Conservation (phyloP, 2,113 vertebrate genomes). For the Ptilorrhoa leucosticta region DNA sequence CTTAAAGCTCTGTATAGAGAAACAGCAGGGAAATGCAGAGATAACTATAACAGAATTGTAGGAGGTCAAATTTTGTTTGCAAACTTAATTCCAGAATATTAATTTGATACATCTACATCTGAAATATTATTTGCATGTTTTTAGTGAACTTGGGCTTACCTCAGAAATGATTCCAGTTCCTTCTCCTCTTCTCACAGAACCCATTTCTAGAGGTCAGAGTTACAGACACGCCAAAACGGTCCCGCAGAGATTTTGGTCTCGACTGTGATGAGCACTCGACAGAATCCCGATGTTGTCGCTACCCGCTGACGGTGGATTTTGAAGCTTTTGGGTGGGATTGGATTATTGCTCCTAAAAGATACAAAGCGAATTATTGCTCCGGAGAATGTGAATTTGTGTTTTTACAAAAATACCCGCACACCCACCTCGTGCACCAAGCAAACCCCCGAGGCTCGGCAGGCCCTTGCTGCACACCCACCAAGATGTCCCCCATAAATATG, state of each 20-base stretch:
- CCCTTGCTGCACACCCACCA: slow-evolving; percentile 96
- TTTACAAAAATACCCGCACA: slow-evolving; percentile 97
- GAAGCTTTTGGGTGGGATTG: slow-evolving; percentile 98
- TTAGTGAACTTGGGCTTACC: neutral
- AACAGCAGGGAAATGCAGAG: neutral
- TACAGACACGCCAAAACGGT: slow-evolving; percentile 86
- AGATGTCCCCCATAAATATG: slow-evolving; percentile 99
- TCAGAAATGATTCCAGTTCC: neutral
- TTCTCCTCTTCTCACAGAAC: slow-evolving; percentile 76
- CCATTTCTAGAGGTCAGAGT: slow-evolving; percentile 98
- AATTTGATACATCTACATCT: neutral
- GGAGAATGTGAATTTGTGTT: slow-evolving; percentile 98
- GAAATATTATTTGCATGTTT: neutral
- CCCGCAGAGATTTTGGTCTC: slow-evolving; percentile 87
- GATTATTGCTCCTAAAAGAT: slow-evolving; percentile 99
- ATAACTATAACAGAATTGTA: neutral
- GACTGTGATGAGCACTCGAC: slow-evolving; percentile 94
- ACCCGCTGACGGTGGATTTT: slow-evolving; percentile 96
- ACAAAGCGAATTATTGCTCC: slow-evolving; percentile 98
- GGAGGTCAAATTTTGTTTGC: neutral
- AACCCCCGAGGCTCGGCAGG: slow-evolving; percentile 91
- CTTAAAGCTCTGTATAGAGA: neutral
- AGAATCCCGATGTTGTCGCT: slow-evolving; percentile 93
- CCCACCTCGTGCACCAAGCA: slow-evolving; percentile 95
- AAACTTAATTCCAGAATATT: neutral